phyloP scores from a whole-genome alignment of 2,797 vertebrate species.

The Falco rusticolus region DNA sequence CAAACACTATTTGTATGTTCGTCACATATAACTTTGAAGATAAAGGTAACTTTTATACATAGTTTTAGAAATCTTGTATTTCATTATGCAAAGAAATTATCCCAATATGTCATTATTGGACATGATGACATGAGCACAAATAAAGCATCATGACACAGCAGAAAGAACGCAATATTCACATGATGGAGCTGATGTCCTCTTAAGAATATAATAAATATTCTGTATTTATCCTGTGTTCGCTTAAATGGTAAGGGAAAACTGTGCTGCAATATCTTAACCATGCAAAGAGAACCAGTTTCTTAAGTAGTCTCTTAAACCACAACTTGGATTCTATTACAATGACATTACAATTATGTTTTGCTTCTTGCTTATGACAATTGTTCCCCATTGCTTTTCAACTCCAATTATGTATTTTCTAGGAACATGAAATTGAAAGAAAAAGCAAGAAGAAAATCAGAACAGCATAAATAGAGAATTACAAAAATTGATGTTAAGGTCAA shows the following conservation, averaged over 20 bases:
- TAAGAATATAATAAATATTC: not conserved
- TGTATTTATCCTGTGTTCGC: not conserved
- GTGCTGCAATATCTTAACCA: not conserved
- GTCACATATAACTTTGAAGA: not conserved
- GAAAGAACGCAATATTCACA: not conserved
- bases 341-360: not conserved
- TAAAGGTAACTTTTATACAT: not conserved
- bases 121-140: not conserved
- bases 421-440: not conserved
- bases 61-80: not conserved
- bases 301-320: not conserved
- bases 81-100: not conserved
- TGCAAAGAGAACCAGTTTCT: not conserved
- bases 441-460: not conserved
- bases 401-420: not conserved
- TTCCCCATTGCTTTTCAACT: not conserved
- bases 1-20: not conserved
- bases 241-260: not conserved
- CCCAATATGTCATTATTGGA: not conserved
- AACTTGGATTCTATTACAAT: not conserved
- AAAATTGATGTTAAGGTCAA: not conserved
- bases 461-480: not conserved
- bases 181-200: not conserved
- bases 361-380: not conserved
- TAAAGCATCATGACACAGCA: not conserved